phyloP scores from a whole-genome alignment of 2,797 vertebrate species.

The Orestias chungarensis region DNA sequence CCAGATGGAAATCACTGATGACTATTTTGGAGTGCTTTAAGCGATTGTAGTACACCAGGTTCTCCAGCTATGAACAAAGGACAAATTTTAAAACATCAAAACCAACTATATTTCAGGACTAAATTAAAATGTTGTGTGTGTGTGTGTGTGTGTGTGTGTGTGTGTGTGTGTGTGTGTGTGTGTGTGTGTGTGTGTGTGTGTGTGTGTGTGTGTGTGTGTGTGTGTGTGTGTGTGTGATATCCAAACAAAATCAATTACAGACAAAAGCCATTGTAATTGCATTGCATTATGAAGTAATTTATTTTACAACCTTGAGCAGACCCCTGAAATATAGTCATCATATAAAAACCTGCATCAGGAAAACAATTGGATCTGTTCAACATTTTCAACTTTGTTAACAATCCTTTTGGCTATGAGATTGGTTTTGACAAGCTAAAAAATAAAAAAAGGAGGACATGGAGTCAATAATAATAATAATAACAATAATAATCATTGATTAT shows the following conservation, averaged over 20 bases:
- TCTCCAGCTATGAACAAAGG: slow-evolving; percentile 86
- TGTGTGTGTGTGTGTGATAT: too few species aligned
- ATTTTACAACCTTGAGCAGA: neutral
- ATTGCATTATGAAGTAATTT: neutral
- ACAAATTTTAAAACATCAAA: neutral
- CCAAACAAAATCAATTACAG: neutral
- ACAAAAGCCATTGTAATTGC: neutral
- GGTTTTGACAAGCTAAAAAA: neutral
- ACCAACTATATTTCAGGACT: neutral
- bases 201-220: too few species aligned
- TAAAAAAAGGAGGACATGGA: too few species aligned
- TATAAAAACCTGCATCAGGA: neutral
- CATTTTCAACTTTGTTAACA: neutral
- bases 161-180: too few species aligned
- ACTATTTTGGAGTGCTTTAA: slow-evolving; percentile 99
- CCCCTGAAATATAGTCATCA: too few species aligned
- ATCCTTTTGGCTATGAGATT: neutral
- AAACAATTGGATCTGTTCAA: neutral
- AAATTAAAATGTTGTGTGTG: too few species aligned
- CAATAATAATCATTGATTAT: too few species aligned
- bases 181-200: too few species aligned
- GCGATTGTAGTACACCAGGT: slow-evolving; percentile 96
- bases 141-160: too few species aligned
- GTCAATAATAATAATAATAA: too few species aligned
- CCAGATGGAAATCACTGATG: slow-evolving; percentile 98